These are phyloP conservation scores for Torymus auratus DNA, from an alignment of 2,888 invertebrate species.

Conservation along the genomic window DNA sequence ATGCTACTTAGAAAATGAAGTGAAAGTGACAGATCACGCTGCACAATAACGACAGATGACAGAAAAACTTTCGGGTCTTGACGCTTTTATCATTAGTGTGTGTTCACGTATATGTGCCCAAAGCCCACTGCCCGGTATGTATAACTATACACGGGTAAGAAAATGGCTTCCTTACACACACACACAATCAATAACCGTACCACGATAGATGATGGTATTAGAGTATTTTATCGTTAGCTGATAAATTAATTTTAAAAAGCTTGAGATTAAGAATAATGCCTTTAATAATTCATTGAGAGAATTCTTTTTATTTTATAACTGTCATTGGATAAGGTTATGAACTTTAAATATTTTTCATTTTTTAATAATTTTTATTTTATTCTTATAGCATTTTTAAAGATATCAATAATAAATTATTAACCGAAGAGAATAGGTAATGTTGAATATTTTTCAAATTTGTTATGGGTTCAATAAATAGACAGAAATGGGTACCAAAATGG, in stretches of 20 bases:
- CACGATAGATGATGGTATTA: no score
- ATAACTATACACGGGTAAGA: conserved; percentile 20
- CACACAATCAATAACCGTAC: conserved; percentile 27
- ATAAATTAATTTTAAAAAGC: conserved; percentile 28
- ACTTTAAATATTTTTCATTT: neutral
- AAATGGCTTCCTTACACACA: conserved; percentile 48
- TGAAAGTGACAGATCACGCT: neutral
- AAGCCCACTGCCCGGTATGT: neutral
- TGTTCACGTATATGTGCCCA: neutral
- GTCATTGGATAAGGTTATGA: no score
- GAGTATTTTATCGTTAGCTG: conserved; percentile 17
- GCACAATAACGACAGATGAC: conserved; percentile 28
- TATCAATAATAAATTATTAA: neutral
- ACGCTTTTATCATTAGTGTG: neutral
- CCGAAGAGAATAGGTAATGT: neutral
- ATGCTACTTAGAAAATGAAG: neutral
- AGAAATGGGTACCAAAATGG: conserved; percentile 31
- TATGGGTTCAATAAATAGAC: conserved; percentile 25
- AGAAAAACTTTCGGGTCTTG: conserved; percentile 17
- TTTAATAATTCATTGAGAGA: no score
- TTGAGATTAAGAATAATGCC: no score
- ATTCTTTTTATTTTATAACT: no score
- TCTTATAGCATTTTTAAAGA: neutral
- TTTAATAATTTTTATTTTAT: neutral
- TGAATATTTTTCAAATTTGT: no score